Base-by-base conservation (phyloP, 1,140 invertebrate genomes). In the Penaeus chinensis region DNA sequence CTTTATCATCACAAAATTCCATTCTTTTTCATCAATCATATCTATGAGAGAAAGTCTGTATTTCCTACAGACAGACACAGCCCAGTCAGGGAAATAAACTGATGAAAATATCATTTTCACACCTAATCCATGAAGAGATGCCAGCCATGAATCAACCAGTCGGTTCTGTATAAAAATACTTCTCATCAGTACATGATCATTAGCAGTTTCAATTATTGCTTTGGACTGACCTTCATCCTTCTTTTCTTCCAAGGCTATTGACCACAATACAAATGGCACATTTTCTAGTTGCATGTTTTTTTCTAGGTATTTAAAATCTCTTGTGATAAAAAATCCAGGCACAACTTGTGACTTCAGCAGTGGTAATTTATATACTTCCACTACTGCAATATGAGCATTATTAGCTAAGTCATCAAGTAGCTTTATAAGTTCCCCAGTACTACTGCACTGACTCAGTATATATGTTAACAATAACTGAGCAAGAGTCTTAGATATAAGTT, bases 81-180 rank as follows among this genome's bases (percentile, higher is more conserved):
- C 87, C 87, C 87, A 88, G 82, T 88, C 87, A 66, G 87, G 87
- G 37, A 88, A 88, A 69, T 78, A 84, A 24, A 74, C 42, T 18
- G 82, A 84, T 60, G 87, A 88, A 54, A 88, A 84, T 27, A 88
- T 82, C 18, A 88, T 42, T 18, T 62, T 5, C 20, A 79, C 77
- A 78, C 76, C 82, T 27, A 84, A 60, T 79, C 74, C 60, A 22
- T 63, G 60, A 20, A 88, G 27, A 61, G n/a, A 24, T 20, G 80
- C 54, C 20, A 87, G 60, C 63, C 66, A 82, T 42, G 20, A 63
- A 18, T 77, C 74, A 22, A 87, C 16, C 8, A 66, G 54, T 8
- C 54, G 65, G n/a, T 63, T 78, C n/a, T 82, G 71, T n/a, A 77
- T 78, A 16, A 83, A 61, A 42, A 87, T 65, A 69, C 86, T 65